These are phyloP conservation scores for Eptesicus fuscus DNA, from an alignment of 2,113 vertebrate species.

Conservation along the genomic window DNA sequence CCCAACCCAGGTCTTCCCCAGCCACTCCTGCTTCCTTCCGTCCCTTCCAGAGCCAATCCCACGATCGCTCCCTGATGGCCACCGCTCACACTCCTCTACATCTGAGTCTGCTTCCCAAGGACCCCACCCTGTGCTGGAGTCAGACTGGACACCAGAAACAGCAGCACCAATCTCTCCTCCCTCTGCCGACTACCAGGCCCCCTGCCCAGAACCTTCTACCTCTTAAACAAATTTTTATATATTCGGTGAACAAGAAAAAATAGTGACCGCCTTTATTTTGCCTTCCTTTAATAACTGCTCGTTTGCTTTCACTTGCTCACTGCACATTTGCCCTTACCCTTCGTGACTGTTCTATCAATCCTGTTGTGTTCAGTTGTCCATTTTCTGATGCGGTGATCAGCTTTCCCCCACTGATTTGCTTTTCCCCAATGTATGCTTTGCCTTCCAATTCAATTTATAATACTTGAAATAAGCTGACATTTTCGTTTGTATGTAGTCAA, in stretches of 20 bases:
- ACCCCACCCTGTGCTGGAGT: fast-evolving
- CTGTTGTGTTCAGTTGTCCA: not conserved
- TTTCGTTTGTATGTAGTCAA: not conserved
- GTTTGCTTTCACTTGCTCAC: not conserved
- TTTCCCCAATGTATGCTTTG: not conserved
- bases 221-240: not conserved
- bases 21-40: not conserved
- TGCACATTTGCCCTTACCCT: not conserved
- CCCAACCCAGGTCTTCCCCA: not conserved
- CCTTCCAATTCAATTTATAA: not conserved
- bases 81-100: not conserved
- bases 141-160: not conserved
- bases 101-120: not conserved
- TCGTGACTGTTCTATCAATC: not conserved
- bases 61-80: not conserved
- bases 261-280: not conserved
- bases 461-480: not conserved
- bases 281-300: not conserved
- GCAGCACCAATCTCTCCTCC: not conserved
- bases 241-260: not conserved
- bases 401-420: not conserved
- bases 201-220: not conserved
- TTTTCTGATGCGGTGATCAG: not conserved
- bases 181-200: not conserved
- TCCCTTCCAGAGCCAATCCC: not conserved